A percentile compares a stretch with the other conserved stretches of the same genome.
These are phyloP conservation scores for Alcedo quadribrachys DNA, from an alignment of 2,797 vertebrate species.

Conservation along the genomic window DNA sequence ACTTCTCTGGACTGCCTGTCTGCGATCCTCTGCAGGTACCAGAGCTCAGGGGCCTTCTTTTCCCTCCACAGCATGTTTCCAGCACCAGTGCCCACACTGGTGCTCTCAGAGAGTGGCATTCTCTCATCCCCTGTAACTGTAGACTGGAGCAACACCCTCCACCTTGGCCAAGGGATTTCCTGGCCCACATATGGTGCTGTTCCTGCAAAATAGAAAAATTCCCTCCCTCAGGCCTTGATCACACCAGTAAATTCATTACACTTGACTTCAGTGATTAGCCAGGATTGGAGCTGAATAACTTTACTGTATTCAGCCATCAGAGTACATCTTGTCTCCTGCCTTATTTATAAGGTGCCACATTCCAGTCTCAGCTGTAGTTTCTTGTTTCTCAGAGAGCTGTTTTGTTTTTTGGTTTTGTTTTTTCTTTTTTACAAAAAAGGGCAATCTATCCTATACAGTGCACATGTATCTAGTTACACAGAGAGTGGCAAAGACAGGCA, in stretches of 20 bases:
- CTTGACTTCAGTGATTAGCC: slow-evolving; percentile 52
- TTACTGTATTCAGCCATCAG: slow-evolving; percentile 61
- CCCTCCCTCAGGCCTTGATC: slow-evolving; percentile 8
- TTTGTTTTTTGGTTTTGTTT: not conserved
- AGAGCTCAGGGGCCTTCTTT: not conserved
- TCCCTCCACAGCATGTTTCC: not conserved
- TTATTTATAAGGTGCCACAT: slow-evolving; percentile 67
- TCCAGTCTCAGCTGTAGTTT: slow-evolving; percentile 57
- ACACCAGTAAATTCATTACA: slow-evolving; percentile 42
- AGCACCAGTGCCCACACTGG: accelerated
- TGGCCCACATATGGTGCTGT: not conserved
- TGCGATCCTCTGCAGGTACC: not conserved
- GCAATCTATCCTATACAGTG: not conserved
- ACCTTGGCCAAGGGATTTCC: slow-evolving; percentile 24
- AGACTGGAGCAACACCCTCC: not conserved
- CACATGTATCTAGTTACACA: not conserved
- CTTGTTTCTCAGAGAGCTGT: slow-evolving; percentile 11
- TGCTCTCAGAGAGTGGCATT: not conserved
- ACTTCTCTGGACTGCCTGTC: not conserved
- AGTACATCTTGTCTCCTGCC: slow-evolving; percentile 59
- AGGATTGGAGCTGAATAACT: slow-evolving; percentile 57
- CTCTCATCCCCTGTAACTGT: not conserved
- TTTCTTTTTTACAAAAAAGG: not conserved
- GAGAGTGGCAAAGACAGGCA: not conserved
- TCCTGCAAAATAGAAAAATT: slow-evolving; percentile 20